Evolutionary conservation across 2,797 vertebrate species (phyloP), one percentile per base, ranked within the genome.

Genomic region (Thaleichthys pacificus): DNA sequence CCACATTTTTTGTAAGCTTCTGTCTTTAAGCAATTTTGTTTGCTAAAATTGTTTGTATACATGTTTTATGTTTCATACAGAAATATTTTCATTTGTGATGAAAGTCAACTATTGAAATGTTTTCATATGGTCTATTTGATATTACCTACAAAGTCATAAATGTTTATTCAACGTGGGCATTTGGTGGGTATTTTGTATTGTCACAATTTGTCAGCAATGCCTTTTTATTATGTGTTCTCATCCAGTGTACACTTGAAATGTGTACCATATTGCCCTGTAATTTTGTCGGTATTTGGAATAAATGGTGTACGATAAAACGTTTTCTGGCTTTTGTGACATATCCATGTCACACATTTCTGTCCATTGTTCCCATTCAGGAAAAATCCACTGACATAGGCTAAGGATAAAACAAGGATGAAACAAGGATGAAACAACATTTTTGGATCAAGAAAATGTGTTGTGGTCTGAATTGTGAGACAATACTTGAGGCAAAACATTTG

Each of bases 281-380:
- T 90, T 12, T 93, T 93, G 92, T 93, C 89, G 89, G 87, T 89
- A 90, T 92, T 92, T 92, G 91, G 83, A 92, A 92, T 91, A 90
- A 92, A 94, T 87, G 84, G 82, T 84, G 78, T 89, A 91, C 85
- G 85, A 91, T 78, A 78, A 86, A 89, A 89, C 86, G 82, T 85
- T 75, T 85, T 72, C 7, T 61, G 49, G 73, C 3, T 68, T 42
- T 76, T 67, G 64, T 69, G 72, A 79, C 70, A 80, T 35, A 47
- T 70, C 66, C 30, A 32, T 42, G 32, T 17, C 35, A 35, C n/a
- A 64, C n/a, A 47, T 47, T 47, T 47, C 11, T 47, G 42, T 8
- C 12, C 42, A 47, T 47, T 47, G 42, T 47, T 47, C 56, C n/a
- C 9, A n/a, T 58, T 58, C 19, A 22, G 22, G 4, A 49, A 51